Evolutionary conservation across 92 coral and sea anemone genomes (phyloP).

Genomic region (Zoanthus sociatus): DNA sequence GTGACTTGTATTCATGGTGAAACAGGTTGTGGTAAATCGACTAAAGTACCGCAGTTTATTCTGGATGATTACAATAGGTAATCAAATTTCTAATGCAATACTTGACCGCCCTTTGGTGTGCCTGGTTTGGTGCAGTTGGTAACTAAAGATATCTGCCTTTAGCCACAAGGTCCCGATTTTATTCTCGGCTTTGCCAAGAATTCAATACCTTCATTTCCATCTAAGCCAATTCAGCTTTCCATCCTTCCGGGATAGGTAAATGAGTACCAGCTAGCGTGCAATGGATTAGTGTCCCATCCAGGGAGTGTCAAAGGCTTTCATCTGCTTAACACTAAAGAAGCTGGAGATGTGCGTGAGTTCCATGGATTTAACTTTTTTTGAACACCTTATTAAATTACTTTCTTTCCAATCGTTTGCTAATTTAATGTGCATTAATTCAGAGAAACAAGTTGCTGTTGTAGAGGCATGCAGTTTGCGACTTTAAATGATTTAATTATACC

Average conservation of each 20-base stretch:
- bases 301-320: no score
- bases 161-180: no score
- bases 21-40: slow-evolving; percentile 45
- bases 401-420: not conserved
- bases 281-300: no score
- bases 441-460: not conserved
- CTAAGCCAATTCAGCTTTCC: no score
- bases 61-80: slow-evolving; percentile 45
- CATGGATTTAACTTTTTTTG: not conserved
- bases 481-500: not conserved
- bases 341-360: no score
- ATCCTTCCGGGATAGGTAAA: no score
- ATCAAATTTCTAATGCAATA: not conserved
- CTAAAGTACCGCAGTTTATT: slow-evolving; percentile 40
- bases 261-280: no score
- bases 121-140: no score
- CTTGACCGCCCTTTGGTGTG: not conserved
- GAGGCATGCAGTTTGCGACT: not conserved
- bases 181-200: no score
- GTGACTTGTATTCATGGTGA: slow-evolving; percentile 41
- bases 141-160: no score
- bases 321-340: no score
- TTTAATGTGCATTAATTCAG: not conserved
- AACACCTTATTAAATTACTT: not conserved
- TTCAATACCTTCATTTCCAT: no score